Base-by-base conservation (phyloP, 2,888 invertebrate species). In the Scotopteryx bipunctaria region DNA sequence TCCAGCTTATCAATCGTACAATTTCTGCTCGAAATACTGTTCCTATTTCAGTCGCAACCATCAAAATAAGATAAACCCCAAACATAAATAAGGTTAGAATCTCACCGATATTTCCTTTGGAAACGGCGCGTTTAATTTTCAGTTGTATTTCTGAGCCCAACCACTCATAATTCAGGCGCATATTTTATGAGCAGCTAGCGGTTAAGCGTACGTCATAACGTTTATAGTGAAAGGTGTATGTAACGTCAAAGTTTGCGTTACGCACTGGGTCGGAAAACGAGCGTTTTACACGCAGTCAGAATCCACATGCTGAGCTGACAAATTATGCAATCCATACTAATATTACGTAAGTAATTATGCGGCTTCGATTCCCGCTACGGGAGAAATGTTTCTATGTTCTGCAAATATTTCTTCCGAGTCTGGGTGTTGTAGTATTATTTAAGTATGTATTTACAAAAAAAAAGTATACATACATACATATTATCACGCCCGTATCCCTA, bases 131-230 rank as follows among this genome's bases (percentile, higher is more conserved):
- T 76, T 68, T 71, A 74, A 78, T 76, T 75, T 79, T 72, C 71
- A 77, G 65, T 64, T 67, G 69, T 73, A 73, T 72, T 66, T 69
- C 71, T 67, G 71, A 70, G 64, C 43, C 42, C 21, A 29, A 46
- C 55, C 57, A 61, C 57, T 60, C 78, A 77, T 86, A 83, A 78
- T 77, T 87, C 76, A 74, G 63, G 60, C 67, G 77, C 73, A 83
- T 87, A 84, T 79, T 87, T 85, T 77, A 86, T 81, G 81, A 78
- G 78, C 73, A 79, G 78, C 63, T 52, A 63, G 76, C 69, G 73
- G 76, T 76, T 61, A 63, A 60, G 71, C 69, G 59, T 58, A 64
- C 74, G 73, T 81, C 77, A 76, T 78, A 78, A 76, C 67, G 71
- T 72, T 73, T 68, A 67, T 63, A 67, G 58, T 66, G 64, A 66